Conservation (phyloP, 2,888 invertebrate species). For the Papilio elwesi region DNA sequence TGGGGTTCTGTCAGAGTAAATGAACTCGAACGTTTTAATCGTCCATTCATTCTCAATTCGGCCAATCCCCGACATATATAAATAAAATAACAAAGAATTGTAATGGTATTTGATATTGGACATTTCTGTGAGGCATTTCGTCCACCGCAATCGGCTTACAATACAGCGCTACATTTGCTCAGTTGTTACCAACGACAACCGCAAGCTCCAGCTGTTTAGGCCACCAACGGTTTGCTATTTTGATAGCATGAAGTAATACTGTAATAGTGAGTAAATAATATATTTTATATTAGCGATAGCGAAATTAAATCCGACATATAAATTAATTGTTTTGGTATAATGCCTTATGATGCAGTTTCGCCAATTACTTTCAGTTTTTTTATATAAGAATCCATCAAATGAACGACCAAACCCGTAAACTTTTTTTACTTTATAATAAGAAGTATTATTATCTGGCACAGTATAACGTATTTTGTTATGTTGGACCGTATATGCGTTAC, state of each 20-base stretch:
- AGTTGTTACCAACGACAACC: constrained; percentile 4
- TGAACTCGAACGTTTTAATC: too few relatives aligned
- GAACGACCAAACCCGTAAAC: too few relatives aligned
- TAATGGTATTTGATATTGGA: not conserved
- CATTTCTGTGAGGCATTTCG: not conserved
- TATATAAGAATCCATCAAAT: too few relatives aligned
- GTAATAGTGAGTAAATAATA: not conserved
- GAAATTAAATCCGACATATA: too few relatives aligned
- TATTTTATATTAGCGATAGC: not conserved
- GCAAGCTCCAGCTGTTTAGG: not conserved
- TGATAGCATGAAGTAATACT: not conserved
- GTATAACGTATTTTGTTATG: not conserved
- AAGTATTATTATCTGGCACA: too few relatives aligned
- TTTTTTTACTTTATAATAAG: too few relatives aligned
- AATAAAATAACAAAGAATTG: not conserved
- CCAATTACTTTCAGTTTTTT: too few relatives aligned
- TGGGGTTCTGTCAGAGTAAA: too few relatives aligned
- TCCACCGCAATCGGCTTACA: constrained; percentile 8
- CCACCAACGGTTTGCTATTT: constrained; percentile 3
- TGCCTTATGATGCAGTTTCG: too few relatives aligned
- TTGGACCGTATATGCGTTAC: not conserved
- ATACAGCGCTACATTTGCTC: not conserved
- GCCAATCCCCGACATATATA: too few relatives aligned
- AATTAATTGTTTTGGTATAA: too few relatives aligned
- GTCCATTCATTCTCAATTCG: not conserved